Base-by-base conservation (phyloP, 1,140 invertebrate genomes). In the Apocrypta bakeri region DNA sequence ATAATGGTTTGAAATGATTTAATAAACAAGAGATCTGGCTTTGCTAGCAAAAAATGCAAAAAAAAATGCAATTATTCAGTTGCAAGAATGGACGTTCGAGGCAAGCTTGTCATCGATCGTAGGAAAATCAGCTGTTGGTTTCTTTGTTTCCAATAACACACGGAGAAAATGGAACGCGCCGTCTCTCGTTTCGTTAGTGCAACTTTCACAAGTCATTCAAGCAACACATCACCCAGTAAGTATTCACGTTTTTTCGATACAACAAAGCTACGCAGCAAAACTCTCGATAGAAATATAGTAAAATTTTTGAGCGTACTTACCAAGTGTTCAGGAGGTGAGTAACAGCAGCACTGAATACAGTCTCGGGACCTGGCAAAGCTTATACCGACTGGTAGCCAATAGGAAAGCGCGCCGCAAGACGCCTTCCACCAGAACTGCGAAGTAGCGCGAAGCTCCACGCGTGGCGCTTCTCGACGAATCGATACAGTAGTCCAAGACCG, bases 281-380 rank as follows among this genome's bases (percentile, higher is more conserved):
- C 21, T 17, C 48, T 56, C 48, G 14, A 48, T 7, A 12, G 27
- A 66, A 69, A 69, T 12, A 25, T 33, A 69, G 29, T 31, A 27
- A 71, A 37, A 71, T 37, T 24, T 77, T 27, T 56, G 27, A 17
- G 29, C 2, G 71, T 80, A 90, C 89, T 90, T 88, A 90, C 89
- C 89, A 90, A 90, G 88, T 88, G 83, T 88, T 85, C 88, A 86
- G 88, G 86, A 84, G 84, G 85, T 87, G 84, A 81, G 84, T 85
- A 90, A 88, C 86, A 87, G 88, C 87, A 90, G 88, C 88, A 90
- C 89, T 90, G 88, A 85, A 87, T 86, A 82, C 76, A 82, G 78
- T 84, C 82, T 85, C 81, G 66, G 6, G 66, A 77, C 64, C 48
- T 69, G 81, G 17, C 74, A 40, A 21, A 37, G 81, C 87, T 88